Conservation (phyloP, 2,888 invertebrate species). For the Tetramorium bicarinatum region DNA sequence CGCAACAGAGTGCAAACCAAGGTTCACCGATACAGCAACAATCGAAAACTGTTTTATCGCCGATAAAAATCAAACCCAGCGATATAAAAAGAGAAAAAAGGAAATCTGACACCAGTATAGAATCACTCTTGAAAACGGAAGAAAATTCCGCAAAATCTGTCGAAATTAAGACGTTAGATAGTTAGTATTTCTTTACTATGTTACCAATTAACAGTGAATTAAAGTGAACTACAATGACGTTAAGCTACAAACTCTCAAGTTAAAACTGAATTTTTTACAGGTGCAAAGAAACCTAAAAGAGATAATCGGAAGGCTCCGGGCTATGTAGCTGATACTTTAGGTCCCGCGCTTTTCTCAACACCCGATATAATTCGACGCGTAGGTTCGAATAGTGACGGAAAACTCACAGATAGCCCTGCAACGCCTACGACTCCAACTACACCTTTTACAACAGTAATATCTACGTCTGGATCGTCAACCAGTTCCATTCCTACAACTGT, state of each 20-base stretch:
- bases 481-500: conserved; percentile 2
- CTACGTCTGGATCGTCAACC: conserved; percentile 13
- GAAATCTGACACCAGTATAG: conserved; percentile 74
- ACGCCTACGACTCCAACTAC: conserved; percentile 77
- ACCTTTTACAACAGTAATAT: conserved; percentile 73
- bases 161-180: conserved; percentile 72
- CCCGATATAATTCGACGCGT: conserved; percentile 93
- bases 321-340: conserved; percentile 87
- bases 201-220: neutral
- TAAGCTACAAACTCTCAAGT: neutral
- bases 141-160: conserved; percentile 68
- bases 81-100: conserved; percentile 83
- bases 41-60: conserved; percentile 39
- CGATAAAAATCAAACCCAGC: conserved; percentile 81
- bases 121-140: conserved; percentile 69
- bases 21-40: conserved; percentile 61
- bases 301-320: conserved; percentile 89
- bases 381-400: conserved; percentile 87
- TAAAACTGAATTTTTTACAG: conserved; percentile 66
- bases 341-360: conserved; percentile 91
- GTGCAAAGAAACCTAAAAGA: conserved; percentile 82
- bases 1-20: conserved; percentile 57
- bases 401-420: conserved; percentile 80
- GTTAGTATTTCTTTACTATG: conserved; percentile 58
- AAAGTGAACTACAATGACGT: neutral